phyloP scores from a whole-genome alignment of 2,888 invertebrate genomes.

The Sicus ferrugineus region DNA sequence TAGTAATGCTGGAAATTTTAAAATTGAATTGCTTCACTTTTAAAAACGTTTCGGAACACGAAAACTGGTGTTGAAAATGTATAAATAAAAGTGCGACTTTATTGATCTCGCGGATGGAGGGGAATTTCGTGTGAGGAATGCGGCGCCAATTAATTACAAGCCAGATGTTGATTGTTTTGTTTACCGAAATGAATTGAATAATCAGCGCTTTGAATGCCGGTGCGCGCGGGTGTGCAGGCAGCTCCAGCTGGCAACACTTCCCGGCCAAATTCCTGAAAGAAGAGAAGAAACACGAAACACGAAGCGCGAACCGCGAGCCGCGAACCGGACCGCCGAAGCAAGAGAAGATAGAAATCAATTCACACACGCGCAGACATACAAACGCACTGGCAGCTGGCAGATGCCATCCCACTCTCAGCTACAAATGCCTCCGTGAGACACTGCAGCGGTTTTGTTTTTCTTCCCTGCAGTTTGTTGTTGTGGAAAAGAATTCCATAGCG shows the following conservation, averaged over 20 bases:
- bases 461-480: conserved; percentile 48
- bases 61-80: no score
- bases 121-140: conserved; percentile 45
- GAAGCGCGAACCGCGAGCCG: conserved; percentile 7
- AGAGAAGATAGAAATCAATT: conserved; percentile 24
- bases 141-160: conserved; percentile 49
- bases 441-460: conserved; percentile 9
- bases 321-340: conserved; percentile 5
- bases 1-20: no score
- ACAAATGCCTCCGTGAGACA: conserved; percentile 15
- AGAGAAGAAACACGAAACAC: conserved; percentile 16
- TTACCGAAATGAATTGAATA: conserved; percentile 38
- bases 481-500: conserved; percentile 47
- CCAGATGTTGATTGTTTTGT: conserved; percentile 46
- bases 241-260: conserved; percentile 21
- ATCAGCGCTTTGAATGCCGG: not conserved
- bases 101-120: no score
- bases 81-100: no score
- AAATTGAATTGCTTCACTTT: no score
- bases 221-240: no score
- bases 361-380: conserved; percentile 16
- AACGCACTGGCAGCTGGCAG: not conserved
- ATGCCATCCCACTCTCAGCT: conserved; percentile 11
- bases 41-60: no score
- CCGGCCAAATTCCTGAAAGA: conserved; percentile 30